Evolutionary conservation across 2,888 invertebrate genomes (phyloP), one percentile per base, ranked within the genome.

Genomic region (Salticus scenicus): DNA sequence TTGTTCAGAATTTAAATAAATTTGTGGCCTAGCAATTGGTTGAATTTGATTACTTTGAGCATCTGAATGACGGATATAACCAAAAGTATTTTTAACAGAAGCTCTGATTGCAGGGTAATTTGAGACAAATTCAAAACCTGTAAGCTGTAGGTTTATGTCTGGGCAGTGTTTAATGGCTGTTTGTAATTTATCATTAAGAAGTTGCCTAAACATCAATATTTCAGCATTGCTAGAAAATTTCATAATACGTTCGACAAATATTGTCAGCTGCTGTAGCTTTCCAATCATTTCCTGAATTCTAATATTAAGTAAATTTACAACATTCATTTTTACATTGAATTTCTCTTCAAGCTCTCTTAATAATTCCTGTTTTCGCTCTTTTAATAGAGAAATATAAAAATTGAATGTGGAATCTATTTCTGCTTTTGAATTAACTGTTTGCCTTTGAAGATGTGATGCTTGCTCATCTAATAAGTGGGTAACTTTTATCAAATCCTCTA

Each of bases 71-170:
- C 98, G 94, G 70, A 98, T 96, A 90, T 98, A 98, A 57, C 98
- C 98, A 91, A 98, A 98, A 10, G 98, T 98, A 92, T 98, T 98
- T 88, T 97, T 94, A 4, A 98, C 97, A 47, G 97, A 97, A 41
- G 91, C 91, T 92, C 98, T 98, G 89, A 98, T 98, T 7, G 98
- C 98, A 91, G 98, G 97, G 92, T 97, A 98, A 92, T 98, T 98
- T 85, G 98, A 97, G 82, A 98, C 96, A 91, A 98, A 98, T 92
- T 98, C 98, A 88, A 98, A 93, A 91, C 99, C 99, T 89, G 94
- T 96, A 80, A 95, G 95, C 63, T 94, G 93, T 90, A 96, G 95
- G 88, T 94, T 94, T 89, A 94, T 94, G 90, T 98, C 98, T 30
- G 97, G 96, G 89, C 95, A 95, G 90, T 95, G 95, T 90, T 94